Conservation (phyloP, 2,113 vertebrate genomes). For the Erinaceus europaeus region DNA sequence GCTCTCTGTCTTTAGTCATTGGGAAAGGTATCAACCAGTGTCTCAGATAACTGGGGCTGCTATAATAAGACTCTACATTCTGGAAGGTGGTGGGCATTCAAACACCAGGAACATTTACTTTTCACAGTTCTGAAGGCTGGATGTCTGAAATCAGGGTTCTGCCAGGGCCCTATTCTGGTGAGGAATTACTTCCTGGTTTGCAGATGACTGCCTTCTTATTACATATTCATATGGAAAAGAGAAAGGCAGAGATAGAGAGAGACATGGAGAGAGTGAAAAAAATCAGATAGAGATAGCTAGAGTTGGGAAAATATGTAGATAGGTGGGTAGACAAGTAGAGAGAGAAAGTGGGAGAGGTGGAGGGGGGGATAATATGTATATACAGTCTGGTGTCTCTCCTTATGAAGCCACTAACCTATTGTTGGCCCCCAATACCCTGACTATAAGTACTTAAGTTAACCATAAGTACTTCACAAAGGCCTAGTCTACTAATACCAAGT, state of each 20-base stretch:
- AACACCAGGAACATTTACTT: too few species aligned
- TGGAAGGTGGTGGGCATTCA: too few species aligned
- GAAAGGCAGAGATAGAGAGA: neutral
- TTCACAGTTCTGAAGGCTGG: neutral
- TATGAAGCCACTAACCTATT: fast-evolving
- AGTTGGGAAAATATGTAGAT: too few species aligned
- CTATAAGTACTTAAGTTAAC: neutral
- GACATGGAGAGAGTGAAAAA: fast-evolving
- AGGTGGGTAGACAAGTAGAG: too few species aligned
- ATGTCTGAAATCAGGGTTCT: neutral
- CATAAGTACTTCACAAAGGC: too few species aligned
- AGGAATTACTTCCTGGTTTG: neutral
- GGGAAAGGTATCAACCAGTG: too few species aligned
- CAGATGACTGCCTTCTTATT: fast-evolving
- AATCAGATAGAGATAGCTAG: neutral
- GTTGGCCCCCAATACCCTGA: neutral
- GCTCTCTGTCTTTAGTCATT: fast-evolving
- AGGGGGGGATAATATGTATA: neutral
- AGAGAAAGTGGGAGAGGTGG: neutral
- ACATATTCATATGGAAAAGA: neutral
- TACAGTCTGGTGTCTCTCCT: neutral
- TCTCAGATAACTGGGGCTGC: neutral
- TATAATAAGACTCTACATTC: fast-evolving
- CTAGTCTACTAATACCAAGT: too few species aligned
- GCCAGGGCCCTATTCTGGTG: neutral